A percentile compares a stretch with the other conserved stretches of the same genome.
phyloP scores from a whole-genome alignment of 2,797 vertebrate genomes.

The Denticeps clupeoides region DNA sequence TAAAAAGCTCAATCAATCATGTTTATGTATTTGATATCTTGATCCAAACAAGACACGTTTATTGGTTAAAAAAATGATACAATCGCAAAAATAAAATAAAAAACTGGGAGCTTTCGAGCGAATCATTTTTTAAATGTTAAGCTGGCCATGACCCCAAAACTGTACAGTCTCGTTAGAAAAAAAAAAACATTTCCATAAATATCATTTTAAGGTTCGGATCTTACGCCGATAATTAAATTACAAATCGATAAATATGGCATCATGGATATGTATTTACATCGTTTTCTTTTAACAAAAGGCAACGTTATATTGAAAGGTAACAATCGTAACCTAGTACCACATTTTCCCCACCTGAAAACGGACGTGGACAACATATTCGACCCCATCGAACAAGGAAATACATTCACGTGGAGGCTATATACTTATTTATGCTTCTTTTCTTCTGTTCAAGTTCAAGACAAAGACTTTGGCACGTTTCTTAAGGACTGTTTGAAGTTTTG shows the following conservation, averaged over 20 bases:
- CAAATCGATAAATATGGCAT: slow-evolving; percentile 99
- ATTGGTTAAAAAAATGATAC: slow-evolving; percentile 69
- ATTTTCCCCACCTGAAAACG: slow-evolving; percentile 92
- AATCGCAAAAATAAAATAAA: slow-evolving; percentile 73
- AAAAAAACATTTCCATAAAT: slow-evolving; percentile 99
- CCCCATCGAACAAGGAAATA: slow-evolving; percentile 97
- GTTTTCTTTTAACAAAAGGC: slow-evolving; percentile 99
- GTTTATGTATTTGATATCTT: slow-evolving; percentile 65
- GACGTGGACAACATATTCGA: slow-evolving; percentile 90
- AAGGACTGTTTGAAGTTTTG: slow-evolving; percentile 92
- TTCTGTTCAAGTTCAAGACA: slow-evolving; percentile 96
- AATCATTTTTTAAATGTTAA: slow-evolving; percentile 88
- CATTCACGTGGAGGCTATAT: slow-evolving; percentile 96
- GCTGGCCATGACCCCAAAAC: slow-evolving; percentile 95
- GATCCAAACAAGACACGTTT: slow-evolving; percentile 70
- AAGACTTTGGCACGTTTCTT: slow-evolving; percentile 99
- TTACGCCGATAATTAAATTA: slow-evolving; percentile 99
- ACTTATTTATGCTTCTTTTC: slow-evolving; percentile 66
- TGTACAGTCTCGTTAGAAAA: slow-evolving; percentile 96
- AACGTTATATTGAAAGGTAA: slow-evolving; percentile 95
- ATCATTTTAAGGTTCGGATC: slow-evolving; percentile 97
- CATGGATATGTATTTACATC: slow-evolving; percentile 99
- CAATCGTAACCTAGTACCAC: slow-evolving; percentile 91
- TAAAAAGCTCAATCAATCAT: slow-evolving; percentile 56
- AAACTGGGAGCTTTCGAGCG: slow-evolving; percentile 64